Conservation (phyloP, 2,113 vertebrate genomes). For the Grammomys dolichurus region DNA sequence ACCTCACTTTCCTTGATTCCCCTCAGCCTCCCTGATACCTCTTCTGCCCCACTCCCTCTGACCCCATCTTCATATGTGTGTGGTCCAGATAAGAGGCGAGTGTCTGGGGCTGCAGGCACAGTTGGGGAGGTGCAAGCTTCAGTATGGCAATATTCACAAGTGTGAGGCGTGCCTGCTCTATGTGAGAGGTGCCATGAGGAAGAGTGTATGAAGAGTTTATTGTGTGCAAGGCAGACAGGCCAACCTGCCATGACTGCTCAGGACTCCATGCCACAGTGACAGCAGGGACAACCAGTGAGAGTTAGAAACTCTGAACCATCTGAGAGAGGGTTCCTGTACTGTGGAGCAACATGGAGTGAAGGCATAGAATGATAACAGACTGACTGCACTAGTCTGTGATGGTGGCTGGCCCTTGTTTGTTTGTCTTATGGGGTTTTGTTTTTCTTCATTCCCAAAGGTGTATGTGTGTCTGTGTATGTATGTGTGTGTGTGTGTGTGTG, state of each 20-base stretch:
- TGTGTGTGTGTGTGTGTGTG: no score
- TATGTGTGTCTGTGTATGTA: background rate
- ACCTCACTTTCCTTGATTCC: no score
- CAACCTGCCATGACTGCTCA: background rate
- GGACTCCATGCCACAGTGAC: background rate
- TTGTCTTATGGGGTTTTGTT: no score
- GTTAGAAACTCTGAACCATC: background rate
- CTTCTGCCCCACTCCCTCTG: background rate
- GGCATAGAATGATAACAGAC: fast-evolving
- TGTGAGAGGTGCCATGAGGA: background rate
- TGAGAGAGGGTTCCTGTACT: background rate
- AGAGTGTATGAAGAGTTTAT: fast-evolving
- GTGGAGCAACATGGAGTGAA: background rate
- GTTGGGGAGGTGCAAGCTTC: no score
- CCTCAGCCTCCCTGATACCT: background rate
- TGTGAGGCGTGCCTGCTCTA: background rate
- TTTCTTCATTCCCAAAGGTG: background rate
- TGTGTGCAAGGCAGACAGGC: background rate
- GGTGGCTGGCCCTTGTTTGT: background rate
- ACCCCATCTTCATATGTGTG: background rate
- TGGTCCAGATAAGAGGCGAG: background rate
- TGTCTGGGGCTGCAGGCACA: background rate
- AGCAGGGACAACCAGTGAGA: background rate
- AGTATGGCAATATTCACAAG: fast-evolving
- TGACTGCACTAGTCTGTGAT: no score